Evolutionary conservation across 2,888 invertebrate species (phyloP).

Genomic region (Noctua fimbriata): DNA sequence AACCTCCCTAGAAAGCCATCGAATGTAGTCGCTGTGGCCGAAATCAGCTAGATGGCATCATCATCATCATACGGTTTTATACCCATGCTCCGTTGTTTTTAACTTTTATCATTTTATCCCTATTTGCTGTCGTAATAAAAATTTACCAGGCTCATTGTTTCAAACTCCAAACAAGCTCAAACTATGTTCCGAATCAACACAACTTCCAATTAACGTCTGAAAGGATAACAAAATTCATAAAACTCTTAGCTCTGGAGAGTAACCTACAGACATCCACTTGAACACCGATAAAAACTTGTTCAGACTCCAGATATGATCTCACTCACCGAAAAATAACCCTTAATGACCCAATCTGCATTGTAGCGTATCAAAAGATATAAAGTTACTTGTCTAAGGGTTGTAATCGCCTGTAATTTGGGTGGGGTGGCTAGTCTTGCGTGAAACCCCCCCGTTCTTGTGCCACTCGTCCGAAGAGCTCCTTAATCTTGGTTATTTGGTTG

Average conservation of each 20-base stretch:
- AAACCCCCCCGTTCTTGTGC: slow-evolving; percentile 42
- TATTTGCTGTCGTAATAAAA: background rate
- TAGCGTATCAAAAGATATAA: slow-evolving; percentile 57
- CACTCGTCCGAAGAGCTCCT: slow-evolving; percentile 53
- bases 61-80: background rate
- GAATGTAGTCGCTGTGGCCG: too few species aligned
- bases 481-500: slow-evolving; percentile 58
- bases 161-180: slow-evolving; percentile 13
- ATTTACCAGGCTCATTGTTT: slow-evolving; percentile 11
- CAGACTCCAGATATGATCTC: slow-evolving; percentile 27
- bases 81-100: background rate
- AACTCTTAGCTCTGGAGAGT: slow-evolving; percentile 10
- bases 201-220: slow-evolving; percentile 9
- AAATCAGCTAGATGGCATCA: too few species aligned
- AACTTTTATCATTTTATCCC: background rate
- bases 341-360: slow-evolving; percentile 52
- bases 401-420: slow-evolving; percentile 56
- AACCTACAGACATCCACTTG: slow-evolving; percentile 12
- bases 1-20: too few species aligned
- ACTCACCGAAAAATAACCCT: slow-evolving; percentile 35
- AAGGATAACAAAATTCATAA: slow-evolving; percentile 19
- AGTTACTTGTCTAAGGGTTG: slow-evolving; percentile 42
- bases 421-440: slow-evolving; percentile 59
- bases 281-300: slow-evolving; percentile 34
- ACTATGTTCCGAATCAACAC: slow-evolving; percentile 17